Evolutionary conservation across 2,797 vertebrate species (phyloP).

Genomic region (Sebastes itinus): DNA sequence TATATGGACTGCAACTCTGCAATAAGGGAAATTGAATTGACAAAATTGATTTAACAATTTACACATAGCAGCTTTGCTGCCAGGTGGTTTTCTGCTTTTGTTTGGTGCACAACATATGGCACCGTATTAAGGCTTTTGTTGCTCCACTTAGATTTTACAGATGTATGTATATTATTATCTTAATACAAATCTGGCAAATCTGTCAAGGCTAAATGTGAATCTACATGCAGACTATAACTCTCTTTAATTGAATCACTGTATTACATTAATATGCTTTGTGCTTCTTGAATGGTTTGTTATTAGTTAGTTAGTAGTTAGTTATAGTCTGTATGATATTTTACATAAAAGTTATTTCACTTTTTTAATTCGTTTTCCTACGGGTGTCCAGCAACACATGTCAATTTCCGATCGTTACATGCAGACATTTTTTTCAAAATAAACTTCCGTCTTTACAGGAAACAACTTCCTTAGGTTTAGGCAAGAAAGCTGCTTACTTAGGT

Average conservation of each 20-base stretch:
- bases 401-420: neutral
- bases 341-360: too few species aligned
- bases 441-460: neutral
- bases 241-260: neutral
- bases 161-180: neutral
- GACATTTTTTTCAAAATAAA: neutral
- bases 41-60: neutral
- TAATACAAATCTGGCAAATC: neutral
- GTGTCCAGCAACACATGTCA: neutral
- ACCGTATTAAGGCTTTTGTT: neutral
- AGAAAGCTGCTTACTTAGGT: neutral
- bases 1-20: neutral
- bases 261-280: neutral
- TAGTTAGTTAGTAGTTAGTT: too few species aligned
- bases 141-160: neutral
- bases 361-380: too few species aligned
- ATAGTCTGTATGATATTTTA: too few species aligned
- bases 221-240: neutral
- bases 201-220: neutral
- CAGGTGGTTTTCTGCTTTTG: neutral
- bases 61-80: neutral
- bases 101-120: neutral
- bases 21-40: neutral
- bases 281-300: neutral
- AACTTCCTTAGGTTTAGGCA: neutral